Evolutionary conservation across 1,140 invertebrate species (phyloP).

Genomic region (Calliopsis andreniformis): DNA sequence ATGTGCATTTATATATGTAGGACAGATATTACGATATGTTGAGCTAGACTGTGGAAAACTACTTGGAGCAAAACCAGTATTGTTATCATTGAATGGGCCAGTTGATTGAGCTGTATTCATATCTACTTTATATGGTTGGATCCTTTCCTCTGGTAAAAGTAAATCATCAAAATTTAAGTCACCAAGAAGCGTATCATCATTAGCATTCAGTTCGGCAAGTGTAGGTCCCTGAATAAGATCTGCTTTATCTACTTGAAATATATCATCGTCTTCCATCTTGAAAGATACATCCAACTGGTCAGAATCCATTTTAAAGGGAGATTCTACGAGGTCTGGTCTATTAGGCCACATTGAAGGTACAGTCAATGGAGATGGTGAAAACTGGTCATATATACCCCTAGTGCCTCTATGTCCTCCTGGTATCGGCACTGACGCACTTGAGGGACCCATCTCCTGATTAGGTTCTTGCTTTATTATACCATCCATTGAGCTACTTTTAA

Average conservation of each 20-base stretch:
- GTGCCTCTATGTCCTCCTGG: constrained; percentile 75
- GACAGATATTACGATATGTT: constrained; percentile 66
- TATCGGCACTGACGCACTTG: constrained; percentile 79
- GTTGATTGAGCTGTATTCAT: constrained; percentile 53
- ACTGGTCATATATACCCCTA: constrained; percentile 75
- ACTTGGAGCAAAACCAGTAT: constrained; percentile 70
- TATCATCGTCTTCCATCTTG: constrained; percentile 92
- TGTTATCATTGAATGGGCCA: constrained; percentile 63
- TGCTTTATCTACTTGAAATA: constrained; percentile 93
- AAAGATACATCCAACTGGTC: constrained; percentile 80
- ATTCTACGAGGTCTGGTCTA: constrained; percentile 70
- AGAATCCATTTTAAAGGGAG: constrained; percentile 72
- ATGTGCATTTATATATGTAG: constrained; percentile 62
- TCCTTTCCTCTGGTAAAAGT: constrained; percentile 86
- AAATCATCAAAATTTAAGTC: constrained; percentile 94
- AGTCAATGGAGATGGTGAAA: constrained; percentile 77
- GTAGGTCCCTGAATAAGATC: constrained; percentile 92
- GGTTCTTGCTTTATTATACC: constrained; percentile 74
- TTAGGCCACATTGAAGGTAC: constrained; percentile 71
- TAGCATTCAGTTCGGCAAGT: constrained; percentile 92
- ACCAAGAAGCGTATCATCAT: constrained; percentile 90
- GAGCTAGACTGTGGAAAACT: constrained; percentile 76
- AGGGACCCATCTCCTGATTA: constrained; percentile 69
- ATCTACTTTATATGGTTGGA: constrained; percentile 66
- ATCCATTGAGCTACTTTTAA: constrained; percentile 69